A percentile compares a stretch with the other conserved stretches of the same genome.
These are phyloP conservation scores for Tiphia femorata DNA, from an alignment of 2,888 invertebrate species.

Conservation along the genomic window DNA sequence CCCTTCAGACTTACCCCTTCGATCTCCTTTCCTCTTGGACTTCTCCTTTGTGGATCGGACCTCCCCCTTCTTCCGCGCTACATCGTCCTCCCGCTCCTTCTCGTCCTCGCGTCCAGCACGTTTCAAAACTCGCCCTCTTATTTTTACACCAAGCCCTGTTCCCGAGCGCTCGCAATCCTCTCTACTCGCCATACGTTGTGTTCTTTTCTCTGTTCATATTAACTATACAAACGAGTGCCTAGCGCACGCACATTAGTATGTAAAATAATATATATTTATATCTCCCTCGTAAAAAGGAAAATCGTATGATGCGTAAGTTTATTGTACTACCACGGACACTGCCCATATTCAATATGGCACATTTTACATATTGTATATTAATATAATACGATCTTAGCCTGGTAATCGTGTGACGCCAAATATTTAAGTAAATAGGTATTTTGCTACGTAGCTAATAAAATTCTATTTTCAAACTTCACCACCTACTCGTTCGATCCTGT, in stretches of 20 bases:
- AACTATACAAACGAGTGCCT: conserved; percentile 53
- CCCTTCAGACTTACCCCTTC: no score
- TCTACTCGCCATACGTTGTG: conserved; percentile 30
- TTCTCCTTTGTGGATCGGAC: no score
- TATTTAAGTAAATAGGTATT: conserved; percentile 67
- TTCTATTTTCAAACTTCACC: conserved; percentile 52
- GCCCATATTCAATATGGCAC: conserved; percentile 63
- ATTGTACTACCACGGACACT: conserved; percentile 60
- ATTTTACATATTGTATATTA: conserved; percentile 66
- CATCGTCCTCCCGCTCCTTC: no score
- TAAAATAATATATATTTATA: conserved; percentile 61
- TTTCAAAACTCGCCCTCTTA: no score
- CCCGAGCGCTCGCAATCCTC: conserved; percentile 17
- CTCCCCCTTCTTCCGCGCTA: no score
- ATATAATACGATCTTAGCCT: conserved; percentile 60
- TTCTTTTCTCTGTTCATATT: conserved; percentile 40
- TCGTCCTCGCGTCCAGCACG: no score
- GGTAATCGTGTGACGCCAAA: conserved; percentile 65
- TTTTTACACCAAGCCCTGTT: no score
- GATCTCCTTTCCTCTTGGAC: no score
- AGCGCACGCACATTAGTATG: conserved; percentile 60
- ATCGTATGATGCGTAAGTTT: conserved; percentile 58
- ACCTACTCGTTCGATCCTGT: conserved; percentile 5
- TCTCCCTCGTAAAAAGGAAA: conserved; percentile 52
- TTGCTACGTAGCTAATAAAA: conserved; percentile 67